Conservation (phyloP, 1,140 invertebrate species). For the Drosophila sturtevanti region DNA sequence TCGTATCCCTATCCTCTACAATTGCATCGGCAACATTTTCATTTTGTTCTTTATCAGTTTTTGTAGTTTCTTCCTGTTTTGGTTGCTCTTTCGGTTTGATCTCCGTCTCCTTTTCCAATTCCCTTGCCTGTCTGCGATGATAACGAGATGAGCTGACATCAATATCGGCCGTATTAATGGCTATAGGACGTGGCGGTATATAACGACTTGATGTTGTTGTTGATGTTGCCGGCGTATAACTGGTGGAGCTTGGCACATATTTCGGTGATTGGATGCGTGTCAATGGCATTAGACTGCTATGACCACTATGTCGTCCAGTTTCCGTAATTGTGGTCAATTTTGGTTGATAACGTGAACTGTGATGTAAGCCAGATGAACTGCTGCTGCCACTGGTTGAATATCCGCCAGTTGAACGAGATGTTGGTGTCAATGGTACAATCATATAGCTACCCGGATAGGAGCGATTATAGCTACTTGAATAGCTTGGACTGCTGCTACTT, state of each 20-base stretch:
- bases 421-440: constrained; percentile 57
- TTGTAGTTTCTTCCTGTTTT: not conserved
- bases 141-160: constrained; percentile 88
- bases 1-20: constrained; percentile 24
- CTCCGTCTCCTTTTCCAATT: not conserved
- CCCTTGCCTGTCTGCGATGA: constrained; percentile 64
- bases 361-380: constrained; percentile 61
- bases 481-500: constrained; percentile 39
- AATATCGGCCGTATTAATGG: constrained; percentile 91
- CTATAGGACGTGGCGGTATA: constrained; percentile 85
- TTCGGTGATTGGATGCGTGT: constrained; percentile 83
- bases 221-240: constrained; percentile 34
- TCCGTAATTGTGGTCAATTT: constrained; percentile 90
- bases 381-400: constrained; percentile 45
- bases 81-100: constrained; percentile 7
- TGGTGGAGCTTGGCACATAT: constrained; percentile 48
- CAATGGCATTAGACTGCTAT: constrained; percentile 73
- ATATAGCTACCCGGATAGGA: constrained; percentile 67
- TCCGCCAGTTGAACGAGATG: constrained; percentile 45
- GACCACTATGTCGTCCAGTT: constrained; percentile 60
- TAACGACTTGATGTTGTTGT: constrained; percentile 78
- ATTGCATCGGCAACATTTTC: not conserved
- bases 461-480: constrained; percentile 73
- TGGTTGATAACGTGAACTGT: constrained; percentile 86
- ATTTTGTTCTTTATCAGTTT: not conserved